phyloP scores from a whole-genome alignment of 2,888 invertebrate genomes.

The Nycteola revayana region DNA sequence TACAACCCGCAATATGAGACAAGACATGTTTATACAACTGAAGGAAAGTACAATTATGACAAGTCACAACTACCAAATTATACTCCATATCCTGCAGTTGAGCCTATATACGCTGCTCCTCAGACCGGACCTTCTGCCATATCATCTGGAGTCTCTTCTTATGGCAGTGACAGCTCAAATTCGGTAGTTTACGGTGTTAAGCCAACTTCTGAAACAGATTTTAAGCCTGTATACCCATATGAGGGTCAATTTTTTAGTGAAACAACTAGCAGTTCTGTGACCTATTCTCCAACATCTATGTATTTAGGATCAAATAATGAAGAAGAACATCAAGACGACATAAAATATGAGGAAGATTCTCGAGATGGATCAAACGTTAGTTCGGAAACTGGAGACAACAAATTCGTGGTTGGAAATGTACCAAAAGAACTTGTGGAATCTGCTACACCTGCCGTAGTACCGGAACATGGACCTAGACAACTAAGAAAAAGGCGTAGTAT shows the following conservation, averaged over 20 bases:
- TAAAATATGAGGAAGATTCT: slow-evolving; percentile 53
- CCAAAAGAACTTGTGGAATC: slow-evolving; percentile 81
- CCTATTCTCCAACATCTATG: slow-evolving; percentile 72
- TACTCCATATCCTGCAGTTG: slow-evolving; percentile 63
- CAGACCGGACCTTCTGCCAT: slow-evolving; percentile 60
- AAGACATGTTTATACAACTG: slow-evolving; percentile 66
- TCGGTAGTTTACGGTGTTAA: slow-evolving; percentile 73
- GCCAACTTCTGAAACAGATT: slow-evolving; percentile 66
- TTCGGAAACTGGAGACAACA: slow-evolving; percentile 56
- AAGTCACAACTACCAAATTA: slow-evolving; percentile 54
- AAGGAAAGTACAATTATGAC: slow-evolving; percentile 60
- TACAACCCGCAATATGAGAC: slow-evolving; percentile 70
- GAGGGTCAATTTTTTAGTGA: slow-evolving; percentile 68
- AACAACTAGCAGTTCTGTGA: slow-evolving; percentile 62
- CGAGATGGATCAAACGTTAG: slow-evolving; percentile 25
- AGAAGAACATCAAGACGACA: slow-evolving; percentile 45
- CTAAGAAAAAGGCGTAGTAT: slow-evolving; percentile 60
- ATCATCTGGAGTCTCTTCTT: slow-evolving; percentile 56
- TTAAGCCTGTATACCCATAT: slow-evolving; percentile 74
- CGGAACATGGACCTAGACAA: slow-evolving; percentile 85
- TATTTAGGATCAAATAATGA: slow-evolving; percentile 72
- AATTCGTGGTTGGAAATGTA: slow-evolving; percentile 86
- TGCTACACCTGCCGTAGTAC: slow-evolving; percentile 82
- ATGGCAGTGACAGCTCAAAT: slow-evolving; percentile 58
- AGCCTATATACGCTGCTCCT: slow-evolving; percentile 70